Conservation (phyloP, 1,140 invertebrate genomes). For the Drosophila guanche region DNA sequence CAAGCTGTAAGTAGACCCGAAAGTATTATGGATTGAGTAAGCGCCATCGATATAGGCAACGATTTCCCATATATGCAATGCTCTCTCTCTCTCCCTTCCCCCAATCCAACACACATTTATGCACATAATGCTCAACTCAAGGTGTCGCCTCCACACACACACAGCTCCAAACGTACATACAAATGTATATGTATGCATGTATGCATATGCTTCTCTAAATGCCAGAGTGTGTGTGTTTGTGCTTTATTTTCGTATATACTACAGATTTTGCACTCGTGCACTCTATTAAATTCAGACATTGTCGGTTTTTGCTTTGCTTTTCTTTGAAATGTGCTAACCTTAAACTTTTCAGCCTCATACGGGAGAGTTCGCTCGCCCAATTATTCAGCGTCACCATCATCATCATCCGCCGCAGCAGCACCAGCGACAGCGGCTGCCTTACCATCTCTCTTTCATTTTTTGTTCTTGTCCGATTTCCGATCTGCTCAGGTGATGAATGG, state of each 20-base stretch:
- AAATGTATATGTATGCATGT: constrained; percentile 2
- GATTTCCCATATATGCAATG: constrained; percentile 15
- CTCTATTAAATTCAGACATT: constrained; percentile 63
- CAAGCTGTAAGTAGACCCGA: constrained; percentile 73
- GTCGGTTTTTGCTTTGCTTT: constrained; percentile 25
- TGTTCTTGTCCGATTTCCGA: constrained; percentile 19
- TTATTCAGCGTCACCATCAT: constrained; percentile 29
- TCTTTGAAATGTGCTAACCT: constrained; percentile 44
- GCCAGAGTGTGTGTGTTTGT: constrained; percentile 31
- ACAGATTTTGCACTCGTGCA: constrained; percentile 67
- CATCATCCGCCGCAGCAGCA: constrained; percentile 1
- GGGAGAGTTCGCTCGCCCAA: constrained; percentile 25
- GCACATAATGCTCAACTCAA: constrained; percentile 64
- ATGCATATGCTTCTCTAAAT: constrained; percentile 2
- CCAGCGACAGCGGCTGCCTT: constrained; percentile 3
- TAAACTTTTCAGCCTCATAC: constrained; percentile 53
- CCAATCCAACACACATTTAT: constrained; percentile 5
- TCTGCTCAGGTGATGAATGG: not conserved
- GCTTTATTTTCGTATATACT: constrained; percentile 71
- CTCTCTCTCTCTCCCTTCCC: not conserved
- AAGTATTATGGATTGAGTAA: constrained; percentile 7
- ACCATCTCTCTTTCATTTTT: constrained; percentile 5
- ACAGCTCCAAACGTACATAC: constrained; percentile 20
- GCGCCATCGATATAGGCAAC: constrained; percentile 21
- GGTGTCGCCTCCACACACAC: constrained; percentile 59